Percentiles rank a stretch among this genome's conserved stretches.
These are phyloP conservation scores for Cirrhinus molitorella DNA, from an alignment of 2,797 vertebrate species.

Conservation along the genomic window DNA sequence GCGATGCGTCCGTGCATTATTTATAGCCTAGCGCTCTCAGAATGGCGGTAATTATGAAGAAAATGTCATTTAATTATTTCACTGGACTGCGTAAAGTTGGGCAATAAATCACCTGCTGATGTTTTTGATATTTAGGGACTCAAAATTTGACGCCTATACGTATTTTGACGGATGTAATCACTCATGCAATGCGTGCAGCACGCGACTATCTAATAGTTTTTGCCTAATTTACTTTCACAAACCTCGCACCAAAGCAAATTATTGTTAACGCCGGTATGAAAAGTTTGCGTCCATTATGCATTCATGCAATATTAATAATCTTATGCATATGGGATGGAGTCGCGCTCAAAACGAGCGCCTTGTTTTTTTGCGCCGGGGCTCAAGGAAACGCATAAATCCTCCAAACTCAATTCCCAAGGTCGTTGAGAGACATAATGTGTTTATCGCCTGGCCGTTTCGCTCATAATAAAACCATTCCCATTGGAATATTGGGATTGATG, in stretches of 20 bases:
- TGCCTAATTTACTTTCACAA: background rate
- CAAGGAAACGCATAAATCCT: constrained; percentile 63
- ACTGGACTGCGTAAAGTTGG: constrained; percentile 56
- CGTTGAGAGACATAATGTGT: constrained; percentile 62
- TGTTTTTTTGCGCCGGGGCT: background rate
- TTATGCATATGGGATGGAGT: constrained; percentile 69
- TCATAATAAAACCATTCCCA: constrained; percentile 54
- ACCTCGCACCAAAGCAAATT: background rate
- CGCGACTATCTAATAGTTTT: background rate
- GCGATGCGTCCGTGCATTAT: constrained; percentile 51
- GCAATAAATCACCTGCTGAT: constrained; percentile 9
- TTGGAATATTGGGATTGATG: constrained; percentile 53
- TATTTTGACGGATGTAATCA: background rate
- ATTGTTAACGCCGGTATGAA: constrained; percentile 27
- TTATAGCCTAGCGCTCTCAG: constrained; percentile 44
- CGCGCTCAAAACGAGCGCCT: background rate
- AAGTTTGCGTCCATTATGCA: constrained; percentile 65
- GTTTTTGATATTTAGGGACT: background rate
- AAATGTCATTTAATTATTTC: constrained; percentile 69
- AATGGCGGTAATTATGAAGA: constrained; percentile 65
- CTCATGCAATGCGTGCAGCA: background rate
- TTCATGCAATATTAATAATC: constrained; percentile 68
- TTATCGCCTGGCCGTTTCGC: constrained; percentile 62
- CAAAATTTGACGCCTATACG: background rate
- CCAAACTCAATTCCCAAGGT: constrained; percentile 65